Percentiles rank a stretch among this genome's conserved stretches.
Conservation (phyloP, 2,888 invertebrate genomes). For the Leistus spinibarbis region DNA sequence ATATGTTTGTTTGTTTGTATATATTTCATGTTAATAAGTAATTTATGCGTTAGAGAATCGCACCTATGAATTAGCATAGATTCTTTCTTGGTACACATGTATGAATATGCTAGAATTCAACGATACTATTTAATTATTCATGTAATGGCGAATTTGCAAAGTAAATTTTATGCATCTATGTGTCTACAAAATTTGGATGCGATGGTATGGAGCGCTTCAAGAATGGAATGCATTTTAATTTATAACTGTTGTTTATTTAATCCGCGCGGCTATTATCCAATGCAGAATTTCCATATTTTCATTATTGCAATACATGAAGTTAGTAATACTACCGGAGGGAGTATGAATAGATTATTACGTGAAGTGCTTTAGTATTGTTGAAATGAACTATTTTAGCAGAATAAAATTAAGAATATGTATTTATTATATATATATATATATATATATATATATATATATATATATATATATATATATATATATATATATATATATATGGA, state of each 20-base stretch:
- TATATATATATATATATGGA: too few relatives aligned
- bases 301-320: constrained; percentile 13
- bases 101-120: background rate
- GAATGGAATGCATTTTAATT: constrained; percentile 30
- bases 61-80: background rate
- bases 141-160: constrained; percentile 36
- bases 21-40: background rate
- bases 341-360: too few relatives aligned
- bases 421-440: too few relatives aligned
- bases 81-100: background rate
- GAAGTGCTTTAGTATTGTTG: background rate
- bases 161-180: constrained; percentile 35
- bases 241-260: constrained; percentile 38
- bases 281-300: constrained; percentile 28
- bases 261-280: constrained; percentile 23
- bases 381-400: too few relatives aligned
- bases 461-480: too few relatives aligned
- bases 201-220: background rate
- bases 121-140: constrained; percentile 33
- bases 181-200: constrained; percentile 28
- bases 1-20: too few relatives aligned
- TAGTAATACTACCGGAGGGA: background rate
- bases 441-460: too few relatives aligned
- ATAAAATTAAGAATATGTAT: too few relatives aligned
- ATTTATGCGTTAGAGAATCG: background rate